Evolutionary conservation across 2,113 vertebrate genomes (phyloP).

Genomic region (Cyanoliseus patagonus): DNA sequence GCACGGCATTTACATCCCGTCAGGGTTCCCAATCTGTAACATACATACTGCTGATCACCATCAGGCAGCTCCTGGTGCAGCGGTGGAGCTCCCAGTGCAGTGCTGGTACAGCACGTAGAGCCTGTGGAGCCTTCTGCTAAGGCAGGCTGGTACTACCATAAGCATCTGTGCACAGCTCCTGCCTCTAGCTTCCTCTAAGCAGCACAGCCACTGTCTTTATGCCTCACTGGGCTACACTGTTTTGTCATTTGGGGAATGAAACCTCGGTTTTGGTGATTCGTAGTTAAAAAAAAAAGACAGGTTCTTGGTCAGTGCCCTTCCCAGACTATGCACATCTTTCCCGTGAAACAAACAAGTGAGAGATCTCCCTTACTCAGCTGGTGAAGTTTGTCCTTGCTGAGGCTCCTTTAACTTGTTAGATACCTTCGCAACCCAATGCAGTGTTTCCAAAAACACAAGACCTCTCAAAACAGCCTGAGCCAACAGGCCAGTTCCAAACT

Average conservation of each 20-base stretch:
- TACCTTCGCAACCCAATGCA: not conserved
- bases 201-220: fast-evolving
- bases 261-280: not conserved
- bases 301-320: not conserved
- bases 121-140: not conserved
- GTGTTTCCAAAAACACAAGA: not conserved
- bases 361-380: not conserved
- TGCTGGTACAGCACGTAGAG: not conserved
- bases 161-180: not conserved
- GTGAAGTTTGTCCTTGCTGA: not conserved
- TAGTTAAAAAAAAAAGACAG: not conserved
- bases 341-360: not conserved
- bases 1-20: not conserved
- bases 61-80: not conserved
- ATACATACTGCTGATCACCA: not conserved
- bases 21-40: not conserved
- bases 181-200: not conserved
- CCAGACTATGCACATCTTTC: not conserved
- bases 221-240: not conserved
- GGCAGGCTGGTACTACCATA: not conserved
- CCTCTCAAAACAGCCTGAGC: not conserved
- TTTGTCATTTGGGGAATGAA: not conserved
- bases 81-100: fast-evolving
- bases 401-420: not conserved
- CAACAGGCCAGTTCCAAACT: not conserved